These are phyloP conservation scores for Archivesica marissinica DNA, from an alignment of 1,140 invertebrate species.

Conservation along the genomic window DNA sequence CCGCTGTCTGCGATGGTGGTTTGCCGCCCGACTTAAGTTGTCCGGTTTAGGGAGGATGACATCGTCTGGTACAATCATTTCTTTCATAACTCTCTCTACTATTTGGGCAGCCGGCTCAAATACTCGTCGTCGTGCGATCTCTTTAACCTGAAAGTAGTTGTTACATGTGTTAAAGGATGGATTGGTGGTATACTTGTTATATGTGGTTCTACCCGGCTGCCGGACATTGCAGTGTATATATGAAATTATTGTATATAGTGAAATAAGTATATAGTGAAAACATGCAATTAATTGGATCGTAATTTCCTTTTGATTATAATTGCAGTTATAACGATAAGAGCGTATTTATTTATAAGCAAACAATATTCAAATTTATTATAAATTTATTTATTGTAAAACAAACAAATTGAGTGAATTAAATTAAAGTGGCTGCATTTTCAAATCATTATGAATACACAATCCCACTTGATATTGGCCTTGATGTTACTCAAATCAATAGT, in stretches of 20 bases:
- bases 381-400: no score
- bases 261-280: no score
- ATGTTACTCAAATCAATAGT: no score
- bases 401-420: no score
- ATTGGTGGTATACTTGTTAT: not conserved
- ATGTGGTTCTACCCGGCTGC: not conserved
- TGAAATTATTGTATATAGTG: not conserved
- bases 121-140: not conserved
- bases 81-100: slow-evolving; percentile 13
- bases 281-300: no score
- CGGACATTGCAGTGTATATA: not conserved
- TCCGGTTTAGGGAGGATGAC: not conserved
- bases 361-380: no score
- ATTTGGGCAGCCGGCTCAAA: not conserved
- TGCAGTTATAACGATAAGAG: no score
- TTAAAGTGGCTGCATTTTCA: no score
- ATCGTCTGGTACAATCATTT: slow-evolving; percentile 10
- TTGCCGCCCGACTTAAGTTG: not conserved
- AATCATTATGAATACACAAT: no score
- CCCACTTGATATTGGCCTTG: no score
- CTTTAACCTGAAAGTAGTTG: slow-evolving; percentile 14
- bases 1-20: slow-evolving; percentile 4
- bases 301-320: no score
- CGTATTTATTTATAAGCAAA: no score
- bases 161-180: not conserved